Percentiles rank a stretch among this genome's conserved stretches.
Conservation (phyloP, 2,797 vertebrate species). For the Numenius phaeopus region DNA sequence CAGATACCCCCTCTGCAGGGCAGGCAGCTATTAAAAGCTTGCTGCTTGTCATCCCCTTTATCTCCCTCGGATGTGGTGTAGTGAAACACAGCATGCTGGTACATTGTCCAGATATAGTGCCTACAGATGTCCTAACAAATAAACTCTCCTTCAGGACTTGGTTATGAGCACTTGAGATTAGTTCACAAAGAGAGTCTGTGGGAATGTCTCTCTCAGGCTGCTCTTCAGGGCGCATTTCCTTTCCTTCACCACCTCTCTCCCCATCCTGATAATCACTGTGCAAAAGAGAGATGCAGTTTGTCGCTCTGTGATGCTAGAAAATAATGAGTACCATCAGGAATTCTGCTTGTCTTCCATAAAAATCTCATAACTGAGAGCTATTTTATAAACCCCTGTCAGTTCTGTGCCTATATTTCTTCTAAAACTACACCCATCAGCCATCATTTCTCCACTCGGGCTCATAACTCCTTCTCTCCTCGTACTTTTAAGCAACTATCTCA, state of each 20-base stretch:
- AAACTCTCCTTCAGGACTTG: background rate
- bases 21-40: background rate
- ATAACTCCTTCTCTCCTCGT: background rate
- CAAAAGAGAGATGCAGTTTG: background rate
- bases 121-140: background rate
- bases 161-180: background rate
- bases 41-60: background rate
- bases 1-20: background rate
- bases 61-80: background rate
- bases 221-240: background rate
- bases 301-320: slow-evolving; percentile 8
- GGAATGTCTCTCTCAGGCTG: background rate
- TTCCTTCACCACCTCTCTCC: background rate
- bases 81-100: background rate
- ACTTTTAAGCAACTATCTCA: background rate
- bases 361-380: background rate
- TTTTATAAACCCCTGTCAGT: background rate
- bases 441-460: background rate
- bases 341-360: background rate
- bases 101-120: background rate
- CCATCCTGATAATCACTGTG: background rate
- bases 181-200: background rate
- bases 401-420: background rate
- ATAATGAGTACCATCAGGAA: slow-evolving; percentile 9
- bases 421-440: background rate